Base-by-base conservation (phyloP, 2,797 vertebrate genomes). In the Sebastes cheni region DNA sequence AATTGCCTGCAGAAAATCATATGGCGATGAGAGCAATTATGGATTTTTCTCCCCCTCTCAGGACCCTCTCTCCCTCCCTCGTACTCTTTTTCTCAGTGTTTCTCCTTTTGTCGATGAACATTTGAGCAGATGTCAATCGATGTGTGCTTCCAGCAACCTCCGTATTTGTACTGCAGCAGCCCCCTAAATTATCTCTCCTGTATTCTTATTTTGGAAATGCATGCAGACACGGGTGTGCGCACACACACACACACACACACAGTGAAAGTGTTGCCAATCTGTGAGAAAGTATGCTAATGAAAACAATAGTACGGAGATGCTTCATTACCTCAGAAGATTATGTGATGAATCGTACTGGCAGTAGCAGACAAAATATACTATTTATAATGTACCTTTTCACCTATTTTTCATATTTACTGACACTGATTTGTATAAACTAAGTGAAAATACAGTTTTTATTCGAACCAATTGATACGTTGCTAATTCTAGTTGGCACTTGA, bases 21-120 rank as follows among this genome's bases (percentile, higher is more conserved):
- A 94, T 92, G 93, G 89, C 93, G 93, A 95, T 95, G 93, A 95
- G 94, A 94, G 91, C 94, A 96, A 94, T 95, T 95, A 96, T 95
- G 93, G 93, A 95, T 93, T 93, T 95, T 92, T 90, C 75, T 80
- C 66, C 46, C 87, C 87, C 91, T 90, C 88, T 71, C 81, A 81
- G 85, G 84, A 88, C 83, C 79, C 23, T 70, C 27, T 85, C 85
- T 86, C 80, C 78, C 73, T 83, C 75, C 46, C 75, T 82, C 42
- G 6, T 55, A 85, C 82, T 83, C 77, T 86, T 87, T 91, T 86
- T 91, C 82, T 92, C 81, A 81, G 80, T 90, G 86, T 91, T 91
- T 88, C 80, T 90, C 75, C 82, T 91, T 94, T 91, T 92, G 90
- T 94, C 91, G 87, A 92, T 95, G 92, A 93, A 92, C 89, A 93